Percentiles rank a stretch among this genome's conserved stretches.
Conservation (phyloP, 2,797 vertebrate genomes). For the Channallabes apus region DNA sequence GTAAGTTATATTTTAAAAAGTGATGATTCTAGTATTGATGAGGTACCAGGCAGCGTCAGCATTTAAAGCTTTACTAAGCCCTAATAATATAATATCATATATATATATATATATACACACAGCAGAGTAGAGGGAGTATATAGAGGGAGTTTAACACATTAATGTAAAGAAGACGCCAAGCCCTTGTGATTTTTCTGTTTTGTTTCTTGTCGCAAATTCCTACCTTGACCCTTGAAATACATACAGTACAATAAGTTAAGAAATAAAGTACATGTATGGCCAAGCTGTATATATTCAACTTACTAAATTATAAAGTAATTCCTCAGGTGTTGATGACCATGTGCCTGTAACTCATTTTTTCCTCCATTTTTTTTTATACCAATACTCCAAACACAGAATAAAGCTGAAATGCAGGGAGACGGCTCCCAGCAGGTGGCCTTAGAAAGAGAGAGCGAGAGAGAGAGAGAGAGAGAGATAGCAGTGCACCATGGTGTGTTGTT, state of each 20-base stretch:
- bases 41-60: not conserved
- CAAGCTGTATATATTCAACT: not conserved
- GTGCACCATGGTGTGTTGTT: not conserved
- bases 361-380: not conserved
- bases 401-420: not conserved
- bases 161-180: no score
- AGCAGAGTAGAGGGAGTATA: no score
- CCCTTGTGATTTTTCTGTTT: not conserved
- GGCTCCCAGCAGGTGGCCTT: not conserved
- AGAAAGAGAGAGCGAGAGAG: not conserved
- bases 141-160: no score
- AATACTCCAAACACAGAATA: not conserved
- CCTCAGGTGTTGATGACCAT: not conserved
- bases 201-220: not conserved
- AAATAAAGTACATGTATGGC: not conserved
- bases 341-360: not conserved
- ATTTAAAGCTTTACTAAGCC: not conserved
- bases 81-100: no score
- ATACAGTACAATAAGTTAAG: not conserved
- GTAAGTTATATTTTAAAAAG: not conserved
- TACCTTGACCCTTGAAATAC: not conserved
- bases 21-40: not conserved
- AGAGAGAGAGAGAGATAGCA: not conserved
- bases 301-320: not conserved
- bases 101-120: no score